phyloP scores from a whole-genome alignment of 1,140 invertebrate genomes.

The Hestina assimilis region DNA sequence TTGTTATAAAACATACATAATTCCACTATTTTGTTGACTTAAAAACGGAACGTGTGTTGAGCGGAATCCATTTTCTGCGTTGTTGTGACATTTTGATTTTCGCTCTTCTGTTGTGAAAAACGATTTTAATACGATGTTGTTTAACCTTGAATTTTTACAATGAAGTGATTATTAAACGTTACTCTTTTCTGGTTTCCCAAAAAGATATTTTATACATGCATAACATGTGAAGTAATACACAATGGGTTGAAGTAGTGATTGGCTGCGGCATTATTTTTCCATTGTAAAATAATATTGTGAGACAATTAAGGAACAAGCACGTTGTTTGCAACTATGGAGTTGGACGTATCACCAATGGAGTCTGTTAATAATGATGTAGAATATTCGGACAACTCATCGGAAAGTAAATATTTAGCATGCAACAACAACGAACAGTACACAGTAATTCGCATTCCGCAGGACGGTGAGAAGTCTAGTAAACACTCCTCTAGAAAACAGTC shows the following conservation, averaged over 20 bases:
- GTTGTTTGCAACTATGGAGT: constrained; percentile 57
- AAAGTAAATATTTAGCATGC: constrained; percentile 63
- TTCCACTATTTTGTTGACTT: background rate
- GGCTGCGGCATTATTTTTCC: constrained; percentile 60
- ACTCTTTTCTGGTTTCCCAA: constrained; percentile 29
- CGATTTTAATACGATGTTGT: constrained; percentile 47
- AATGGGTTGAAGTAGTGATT: constrained; percentile 74
- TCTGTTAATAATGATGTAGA: constrained; percentile 57
- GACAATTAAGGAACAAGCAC: constrained; percentile 28
- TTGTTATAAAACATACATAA: too few relatives aligned
- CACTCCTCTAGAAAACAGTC: constrained; percentile 84
- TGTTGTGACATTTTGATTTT: constrained; percentile 76
- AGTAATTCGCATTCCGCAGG: constrained; percentile 67
- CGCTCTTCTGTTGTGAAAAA: constrained; percentile 51
- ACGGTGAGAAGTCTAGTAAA: constrained; percentile 66
- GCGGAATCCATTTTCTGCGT: constrained; percentile 75
- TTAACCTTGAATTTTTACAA: constrained; percentile 43
- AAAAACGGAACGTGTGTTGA: constrained; percentile 32
- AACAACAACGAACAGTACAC: constrained; percentile 69
- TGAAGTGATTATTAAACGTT: constrained; percentile 49
- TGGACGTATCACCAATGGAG: constrained; percentile 61
- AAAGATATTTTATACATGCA: constrained; percentile 31
- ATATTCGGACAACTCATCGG: constrained; percentile 64
- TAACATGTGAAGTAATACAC: constrained; percentile 42
- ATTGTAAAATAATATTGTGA: constrained; percentile 31